A percentile compares a stretch with the other conserved stretches of the same genome.
These are phyloP conservation scores for Thermophis baileyi DNA, from an alignment of 2,113 vertebrate genomes.

Conservation along the genomic window DNA sequence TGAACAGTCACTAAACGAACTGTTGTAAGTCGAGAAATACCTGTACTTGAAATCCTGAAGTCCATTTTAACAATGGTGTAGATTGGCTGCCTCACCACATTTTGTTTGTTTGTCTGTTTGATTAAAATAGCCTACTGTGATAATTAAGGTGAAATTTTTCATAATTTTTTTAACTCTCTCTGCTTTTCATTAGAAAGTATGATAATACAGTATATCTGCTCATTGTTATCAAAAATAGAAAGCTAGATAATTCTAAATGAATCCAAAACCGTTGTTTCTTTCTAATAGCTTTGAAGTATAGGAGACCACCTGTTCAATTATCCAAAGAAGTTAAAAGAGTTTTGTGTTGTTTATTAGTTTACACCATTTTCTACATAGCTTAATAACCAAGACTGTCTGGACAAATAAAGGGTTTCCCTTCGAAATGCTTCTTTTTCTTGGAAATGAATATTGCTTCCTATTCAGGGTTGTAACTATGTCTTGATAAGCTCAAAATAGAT, in stretches of 20 bases:
- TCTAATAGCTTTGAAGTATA: background rate
- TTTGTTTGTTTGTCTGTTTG: slow-evolving; percentile 10
- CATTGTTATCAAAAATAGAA: background rate
- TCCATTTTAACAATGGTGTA: background rate
- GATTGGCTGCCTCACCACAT: background rate
- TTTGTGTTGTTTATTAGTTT: background rate
- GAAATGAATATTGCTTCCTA: background rate
- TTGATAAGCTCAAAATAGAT: background rate
- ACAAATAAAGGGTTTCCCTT: background rate
- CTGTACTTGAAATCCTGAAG: slow-evolving; percentile 1
- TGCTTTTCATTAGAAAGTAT: slow-evolving; percentile 13
- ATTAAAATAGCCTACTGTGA: background rate
- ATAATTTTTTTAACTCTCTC: background rate
- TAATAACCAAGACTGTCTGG: background rate
- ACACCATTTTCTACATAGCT: background rate
- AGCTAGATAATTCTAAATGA: background rate
- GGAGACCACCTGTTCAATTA: background rate
- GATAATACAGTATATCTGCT: slow-evolving; percentile 49
- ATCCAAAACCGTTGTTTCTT: background rate
- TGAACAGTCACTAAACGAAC: too few species aligned
- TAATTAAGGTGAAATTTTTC: slow-evolving; percentile 28
- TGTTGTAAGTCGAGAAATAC: too few species aligned
- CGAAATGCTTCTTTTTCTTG: background rate
- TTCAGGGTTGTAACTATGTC: background rate
- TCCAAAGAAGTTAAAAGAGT: background rate